Conservation (phyloP, 2,113 vertebrate genomes). For the Leptobrachium ailaonicum region DNA sequence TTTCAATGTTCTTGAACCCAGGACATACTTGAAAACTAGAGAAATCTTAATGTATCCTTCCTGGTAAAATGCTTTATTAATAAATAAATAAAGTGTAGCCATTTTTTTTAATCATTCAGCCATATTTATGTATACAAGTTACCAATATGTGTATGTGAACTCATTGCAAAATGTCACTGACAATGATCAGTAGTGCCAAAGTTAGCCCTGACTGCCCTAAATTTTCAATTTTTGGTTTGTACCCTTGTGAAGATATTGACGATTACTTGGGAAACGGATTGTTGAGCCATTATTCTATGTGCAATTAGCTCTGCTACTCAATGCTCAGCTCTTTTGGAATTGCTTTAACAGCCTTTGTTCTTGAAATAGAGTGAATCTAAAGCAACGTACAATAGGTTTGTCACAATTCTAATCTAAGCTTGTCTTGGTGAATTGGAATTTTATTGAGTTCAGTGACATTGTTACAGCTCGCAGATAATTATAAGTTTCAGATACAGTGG, state of each 20-base stretch:
- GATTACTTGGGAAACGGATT: not conserved
- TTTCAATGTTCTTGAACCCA: too few relatives aligned
- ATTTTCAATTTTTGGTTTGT: not conserved
- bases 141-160: too few relatives aligned
- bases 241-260: slow-evolving; percentile 31
- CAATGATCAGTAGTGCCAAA: too few relatives aligned
- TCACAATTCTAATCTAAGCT: slow-evolving; percentile 29
- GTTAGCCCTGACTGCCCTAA: too few relatives aligned
- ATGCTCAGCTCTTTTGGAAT: slow-evolving; percentile 31
- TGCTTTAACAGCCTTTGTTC: slow-evolving; percentile 25
- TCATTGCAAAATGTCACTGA: too few relatives aligned
- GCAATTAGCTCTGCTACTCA: slow-evolving; percentile 28
- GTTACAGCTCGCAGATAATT: slow-evolving; percentile 22
- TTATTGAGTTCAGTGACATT: slow-evolving; percentile 34
- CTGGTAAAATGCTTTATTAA: too few relatives aligned
- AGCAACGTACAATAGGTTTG: slow-evolving; percentile 14
- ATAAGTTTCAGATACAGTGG: slow-evolving; percentile 16
- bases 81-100: too few relatives aligned
- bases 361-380: slow-evolving; percentile 20
- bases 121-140: too few relatives aligned
- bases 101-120: too few relatives aligned
- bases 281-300: slow-evolving; percentile 13
- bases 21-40: too few relatives aligned
- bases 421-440: slow-evolving; percentile 12
- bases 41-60: too few relatives aligned